Evolutionary conservation across 92 coral and sea anemone genomes (phyloP).

Genomic region (Palythoa grandis): DNA sequence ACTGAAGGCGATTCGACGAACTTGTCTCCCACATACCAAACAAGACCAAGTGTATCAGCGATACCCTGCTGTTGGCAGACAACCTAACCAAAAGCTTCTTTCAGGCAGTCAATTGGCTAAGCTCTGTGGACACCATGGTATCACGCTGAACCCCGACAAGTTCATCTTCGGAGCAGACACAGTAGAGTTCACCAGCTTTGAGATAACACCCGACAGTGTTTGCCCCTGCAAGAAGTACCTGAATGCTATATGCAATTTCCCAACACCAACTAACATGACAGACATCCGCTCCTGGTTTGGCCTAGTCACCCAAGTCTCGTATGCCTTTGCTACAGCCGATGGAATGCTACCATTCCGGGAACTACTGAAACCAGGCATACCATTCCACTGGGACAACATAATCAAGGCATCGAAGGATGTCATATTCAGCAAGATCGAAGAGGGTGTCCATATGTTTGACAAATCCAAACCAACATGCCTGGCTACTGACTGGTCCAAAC

Average conservation of each 20-base stretch:
- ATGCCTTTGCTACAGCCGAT: no score
- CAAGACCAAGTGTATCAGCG: conserved; percentile 52
- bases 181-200: conserved; percentile 50
- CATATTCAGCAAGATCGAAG: no score
- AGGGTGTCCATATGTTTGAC: no score
- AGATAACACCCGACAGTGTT: conserved; percentile 48
- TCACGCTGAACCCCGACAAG: conserved; percentile 38
- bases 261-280: conserved; percentile 48
- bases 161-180: conserved; percentile 38
- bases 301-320: conserved; percentile 63
- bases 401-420: no score
- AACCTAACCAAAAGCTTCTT: conserved; percentile 24
- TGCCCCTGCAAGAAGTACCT: no score
- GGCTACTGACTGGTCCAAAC: no score
- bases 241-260: no score
- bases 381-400: not conserved
- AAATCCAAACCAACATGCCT: no score
- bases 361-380: no score
- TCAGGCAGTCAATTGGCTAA: no score
- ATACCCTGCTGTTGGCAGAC: conserved; percentile 55
- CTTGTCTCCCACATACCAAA: conserved; percentile 24
- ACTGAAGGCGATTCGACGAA: no score
- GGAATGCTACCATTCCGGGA: conserved; percentile 42
- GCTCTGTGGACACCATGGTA: conserved; percentile 56
- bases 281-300: conserved; percentile 44